These are phyloP conservation scores for Zoanthus sociatus DNA, from an alignment of 92 coral and sea anemone genomes.

Conservation along the genomic window DNA sequence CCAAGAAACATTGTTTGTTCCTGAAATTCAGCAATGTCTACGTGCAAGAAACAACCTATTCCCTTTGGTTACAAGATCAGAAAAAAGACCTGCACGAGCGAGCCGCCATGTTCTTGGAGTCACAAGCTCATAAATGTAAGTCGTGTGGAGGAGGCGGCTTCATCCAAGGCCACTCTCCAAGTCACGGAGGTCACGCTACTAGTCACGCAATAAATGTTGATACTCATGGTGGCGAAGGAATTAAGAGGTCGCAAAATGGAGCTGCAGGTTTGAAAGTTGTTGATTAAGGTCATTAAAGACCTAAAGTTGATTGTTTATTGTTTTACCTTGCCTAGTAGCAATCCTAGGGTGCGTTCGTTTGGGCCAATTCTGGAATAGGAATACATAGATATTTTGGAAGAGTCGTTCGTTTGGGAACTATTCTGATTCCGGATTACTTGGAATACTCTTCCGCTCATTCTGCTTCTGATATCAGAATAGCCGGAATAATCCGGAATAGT, in stretches of 20 bases:
- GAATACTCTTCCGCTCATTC: too few relatives aligned
- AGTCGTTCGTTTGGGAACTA: too few relatives aligned
- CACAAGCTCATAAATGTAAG: slow-evolving; percentile 95
- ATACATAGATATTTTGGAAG: too few relatives aligned
- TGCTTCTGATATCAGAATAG: too few relatives aligned
- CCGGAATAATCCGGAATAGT: too few relatives aligned
- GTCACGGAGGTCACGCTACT: not conserved
- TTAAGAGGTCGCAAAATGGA: not conserved
- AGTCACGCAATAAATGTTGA: slow-evolving; percentile 12
- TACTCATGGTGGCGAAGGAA: slow-evolving; percentile 6
- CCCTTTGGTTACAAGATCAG: slow-evolving; percentile 94
- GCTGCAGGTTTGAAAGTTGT: slow-evolving; percentile 34
- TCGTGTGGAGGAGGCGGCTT: slow-evolving; percentile 98
- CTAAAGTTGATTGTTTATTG: not conserved
- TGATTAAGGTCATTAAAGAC: not conserved
- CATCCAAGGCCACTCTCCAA: slow-evolving; percentile 61
- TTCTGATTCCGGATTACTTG: too few relatives aligned
- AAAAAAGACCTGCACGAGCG: slow-evolving; percentile 82
- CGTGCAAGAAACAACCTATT: slow-evolving; percentile 94
- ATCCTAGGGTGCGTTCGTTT: too few relatives aligned
- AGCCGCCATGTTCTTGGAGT: slow-evolving; percentile 95
- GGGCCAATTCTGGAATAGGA: too few relatives aligned
- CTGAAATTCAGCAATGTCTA: slow-evolving; percentile 87
- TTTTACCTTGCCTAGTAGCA: not conserved
- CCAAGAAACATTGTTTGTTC: slow-evolving; percentile 87